phyloP scores from a whole-genome alignment of 2,888 invertebrate species.

The Dryadula phaetusa region DNA sequence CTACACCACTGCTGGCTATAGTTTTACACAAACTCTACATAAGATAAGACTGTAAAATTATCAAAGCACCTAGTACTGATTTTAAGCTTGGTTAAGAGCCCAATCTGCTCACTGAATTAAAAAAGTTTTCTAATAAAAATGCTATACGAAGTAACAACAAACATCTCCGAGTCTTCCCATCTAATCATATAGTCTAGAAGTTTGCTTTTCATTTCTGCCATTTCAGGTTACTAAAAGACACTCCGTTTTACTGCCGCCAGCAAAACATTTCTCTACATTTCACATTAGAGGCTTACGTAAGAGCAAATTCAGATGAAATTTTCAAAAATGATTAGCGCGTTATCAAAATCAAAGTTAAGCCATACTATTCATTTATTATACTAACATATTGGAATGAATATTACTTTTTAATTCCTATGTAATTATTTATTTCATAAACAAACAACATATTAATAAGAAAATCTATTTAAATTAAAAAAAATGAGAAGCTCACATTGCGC shows the following conservation, averaged over 20 bases:
- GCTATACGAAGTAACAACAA: slow-evolving; percentile 27
- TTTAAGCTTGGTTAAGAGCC: slow-evolving; percentile 9
- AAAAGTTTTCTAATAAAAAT: slow-evolving; percentile 30
- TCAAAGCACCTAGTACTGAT: neutral
- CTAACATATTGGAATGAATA: too few species aligned
- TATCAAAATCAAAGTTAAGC: slow-evolving; percentile 33
- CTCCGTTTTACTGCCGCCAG: slow-evolving; percentile 38
- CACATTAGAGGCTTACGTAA: slow-evolving; percentile 43
- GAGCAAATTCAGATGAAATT: slow-evolving; percentile 41
- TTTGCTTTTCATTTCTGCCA: slow-evolving; percentile 49
- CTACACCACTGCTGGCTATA: neutral
- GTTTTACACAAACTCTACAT: neutral
- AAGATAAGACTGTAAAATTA: slow-evolving; percentile 49
- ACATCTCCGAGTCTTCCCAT: slow-evolving; percentile 32
- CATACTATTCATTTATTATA: slow-evolving; percentile 14
- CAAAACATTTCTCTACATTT: slow-evolving; percentile 40
- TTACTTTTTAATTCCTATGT: too few species aligned
- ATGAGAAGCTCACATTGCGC: slow-evolving; percentile 2
- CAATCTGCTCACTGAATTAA: slow-evolving; percentile 21
- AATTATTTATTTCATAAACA: neutral
- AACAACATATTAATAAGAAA: neutral
- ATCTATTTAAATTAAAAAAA: slow-evolving; percentile 13
- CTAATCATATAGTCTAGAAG: slow-evolving; percentile 39
- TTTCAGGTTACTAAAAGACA: slow-evolving; percentile 61
- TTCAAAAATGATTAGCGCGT: slow-evolving; percentile 39